Percentiles rank a stretch among this genome's conserved stretches.
These are phyloP conservation scores for Artibeus jamaicensis DNA, from an alignment of 2,797 vertebrate species.

Conservation along the genomic window DNA sequence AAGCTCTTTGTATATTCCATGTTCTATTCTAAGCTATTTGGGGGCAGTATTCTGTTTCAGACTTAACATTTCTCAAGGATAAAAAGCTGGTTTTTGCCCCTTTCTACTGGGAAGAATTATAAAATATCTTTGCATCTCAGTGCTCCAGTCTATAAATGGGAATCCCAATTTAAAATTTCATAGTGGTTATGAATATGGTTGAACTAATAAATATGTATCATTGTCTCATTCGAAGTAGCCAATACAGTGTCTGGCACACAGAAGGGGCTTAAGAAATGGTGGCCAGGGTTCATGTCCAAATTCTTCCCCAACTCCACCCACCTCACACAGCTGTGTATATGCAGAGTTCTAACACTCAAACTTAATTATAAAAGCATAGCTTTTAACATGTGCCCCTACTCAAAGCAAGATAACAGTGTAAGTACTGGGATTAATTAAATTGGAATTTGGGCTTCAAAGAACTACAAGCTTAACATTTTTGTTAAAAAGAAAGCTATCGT, in stretches of 20 bases:
- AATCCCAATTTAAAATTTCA: background rate
- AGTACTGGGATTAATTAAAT: background rate
- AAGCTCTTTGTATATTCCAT: background rate
- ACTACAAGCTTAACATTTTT: background rate
- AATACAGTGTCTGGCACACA: background rate
- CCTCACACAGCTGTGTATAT: background rate
- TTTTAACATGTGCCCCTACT: background rate
- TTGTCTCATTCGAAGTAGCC: background rate
- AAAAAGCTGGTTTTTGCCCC: background rate
- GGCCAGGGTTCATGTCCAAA: background rate
- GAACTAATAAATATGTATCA: background rate
- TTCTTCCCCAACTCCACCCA: background rate
- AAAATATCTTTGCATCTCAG: background rate
- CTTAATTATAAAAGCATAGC: background rate
- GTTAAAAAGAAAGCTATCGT: background rate
- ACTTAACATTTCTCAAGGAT: background rate
- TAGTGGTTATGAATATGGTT: background rate
- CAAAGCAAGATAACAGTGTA: background rate
- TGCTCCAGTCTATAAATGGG: background rate
- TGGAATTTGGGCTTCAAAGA: constrained; percentile 15
- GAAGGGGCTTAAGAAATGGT: background rate
- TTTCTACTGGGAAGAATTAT: constrained; percentile 9
- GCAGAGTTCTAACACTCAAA: background rate
- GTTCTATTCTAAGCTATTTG: background rate
- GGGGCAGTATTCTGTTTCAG: background rate